Percentiles rank a stretch among this genome's conserved stretches.
Evolutionary conservation across 2,113 vertebrate species (phyloP).

Genomic region (Gambusia affinis): DNA sequence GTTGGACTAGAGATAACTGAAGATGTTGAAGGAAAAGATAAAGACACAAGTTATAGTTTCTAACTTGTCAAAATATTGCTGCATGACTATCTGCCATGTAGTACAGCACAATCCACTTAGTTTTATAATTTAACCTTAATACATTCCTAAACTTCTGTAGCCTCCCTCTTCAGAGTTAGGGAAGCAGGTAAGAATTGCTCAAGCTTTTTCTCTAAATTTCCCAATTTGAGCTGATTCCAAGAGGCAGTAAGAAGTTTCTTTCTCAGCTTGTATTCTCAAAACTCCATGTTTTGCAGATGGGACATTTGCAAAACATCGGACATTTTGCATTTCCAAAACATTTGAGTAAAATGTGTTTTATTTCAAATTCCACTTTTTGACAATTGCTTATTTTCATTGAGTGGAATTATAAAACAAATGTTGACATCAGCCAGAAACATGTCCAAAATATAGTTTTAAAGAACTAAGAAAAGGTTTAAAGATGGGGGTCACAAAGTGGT

Average conservation of each 20-base stretch:
- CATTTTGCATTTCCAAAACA: background rate
- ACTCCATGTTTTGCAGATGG: background rate
- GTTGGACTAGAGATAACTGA: conserved; percentile 77
- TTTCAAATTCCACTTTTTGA: conserved; percentile 3
- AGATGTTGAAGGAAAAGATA: background rate
- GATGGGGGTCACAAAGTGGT: background rate
- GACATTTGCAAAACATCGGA: background rate
- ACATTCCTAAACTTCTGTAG: background rate
- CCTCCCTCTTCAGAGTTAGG: background rate
- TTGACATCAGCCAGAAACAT: background rate
- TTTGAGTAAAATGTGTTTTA: background rate
- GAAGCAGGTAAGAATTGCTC: conserved; percentile 22
- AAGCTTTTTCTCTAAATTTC: conserved; percentile 24
- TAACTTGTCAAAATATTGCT: background rate
- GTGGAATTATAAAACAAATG: background rate
- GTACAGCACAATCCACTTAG: background rate
- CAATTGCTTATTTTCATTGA: background rate
- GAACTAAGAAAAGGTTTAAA: background rate
- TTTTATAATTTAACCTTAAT: background rate
- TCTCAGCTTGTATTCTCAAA: background rate
- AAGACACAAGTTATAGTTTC: background rate
- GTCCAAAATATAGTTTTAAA: background rate
- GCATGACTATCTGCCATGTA: background rate
- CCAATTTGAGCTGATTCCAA: background rate
- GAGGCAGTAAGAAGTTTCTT: conserved; percentile 22